These are phyloP conservation scores for Takifugu rubripes DNA, from an alignment of 2,797 vertebrate species.

Conservation along the genomic window DNA sequence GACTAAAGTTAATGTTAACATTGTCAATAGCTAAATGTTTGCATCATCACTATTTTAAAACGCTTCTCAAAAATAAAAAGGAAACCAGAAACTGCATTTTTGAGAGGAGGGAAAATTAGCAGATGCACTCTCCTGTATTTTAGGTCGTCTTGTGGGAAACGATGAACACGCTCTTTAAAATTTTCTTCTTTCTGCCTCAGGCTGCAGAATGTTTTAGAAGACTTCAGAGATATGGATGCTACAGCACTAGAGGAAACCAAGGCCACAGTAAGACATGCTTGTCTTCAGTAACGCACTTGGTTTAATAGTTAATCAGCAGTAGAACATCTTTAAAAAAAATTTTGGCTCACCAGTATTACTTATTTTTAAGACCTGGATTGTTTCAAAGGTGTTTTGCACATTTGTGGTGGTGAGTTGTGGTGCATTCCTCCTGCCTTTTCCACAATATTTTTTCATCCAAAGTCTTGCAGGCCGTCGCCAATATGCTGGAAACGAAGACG, in stretches of 20 bases:
- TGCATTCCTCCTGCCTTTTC: too few relatives aligned
- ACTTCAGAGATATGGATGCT: constrained; percentile 74
- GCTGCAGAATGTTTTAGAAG: constrained; percentile 75
- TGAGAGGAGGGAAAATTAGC: neutral
- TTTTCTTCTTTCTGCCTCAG: constrained; percentile 36
- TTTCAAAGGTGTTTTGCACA: too few relatives aligned
- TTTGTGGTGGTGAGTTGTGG: too few relatives aligned
- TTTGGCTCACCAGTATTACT: neutral
- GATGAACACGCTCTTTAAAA: neutral
- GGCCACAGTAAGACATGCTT: constrained; percentile 59
- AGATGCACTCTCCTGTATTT: neutral
- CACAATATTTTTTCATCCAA: too few relatives aligned
- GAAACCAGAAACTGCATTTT: too few relatives aligned
- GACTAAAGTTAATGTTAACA: too few relatives aligned
- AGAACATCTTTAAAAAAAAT: neutral
- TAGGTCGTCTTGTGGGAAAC: neutral
- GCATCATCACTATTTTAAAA: too few relatives aligned
- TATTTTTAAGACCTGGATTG: too few relatives aligned
- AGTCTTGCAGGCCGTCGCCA: too few relatives aligned
- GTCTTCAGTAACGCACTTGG: too few relatives aligned
- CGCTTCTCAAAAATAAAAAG: too few relatives aligned
- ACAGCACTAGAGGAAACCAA: constrained; percentile 71
- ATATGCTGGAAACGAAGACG: neutral
- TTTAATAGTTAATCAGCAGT: neutral
- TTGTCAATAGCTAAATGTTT: too few relatives aligned